Base-by-base conservation (phyloP, 1,140 invertebrate species). In the Oryzaephilus surinamensis region DNA sequence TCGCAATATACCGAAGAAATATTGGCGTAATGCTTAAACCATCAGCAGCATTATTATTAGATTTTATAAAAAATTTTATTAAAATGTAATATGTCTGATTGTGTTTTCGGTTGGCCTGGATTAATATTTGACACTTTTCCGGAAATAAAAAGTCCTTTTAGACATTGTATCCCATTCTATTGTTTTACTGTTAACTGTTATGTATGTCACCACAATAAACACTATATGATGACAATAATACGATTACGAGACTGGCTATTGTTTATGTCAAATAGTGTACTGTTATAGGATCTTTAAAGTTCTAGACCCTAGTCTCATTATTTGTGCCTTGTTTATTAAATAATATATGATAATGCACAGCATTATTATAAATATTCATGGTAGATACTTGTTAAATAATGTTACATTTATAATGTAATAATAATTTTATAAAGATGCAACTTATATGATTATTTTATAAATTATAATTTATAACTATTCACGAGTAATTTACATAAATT, bases 191-290 rank as follows among this genome's bases (percentile, higher is more conserved):
- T 41, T 29, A 28, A n/a, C n/a, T n/a, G n/a, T n/a, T n/a, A 41
- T 19, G 39, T 41, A 31, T 41, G 39, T 26, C 39, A 42, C 40
- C 36, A 34, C 38, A 30, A 24, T 24, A 24, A n/a, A n/a, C n/a
- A n/a, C n/a, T n/a, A n/a, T 23, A 46, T 38, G 40, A 48, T 45
- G 37, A 43, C 34, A 33, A 36, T 28, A 37, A 23, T 36, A 23
- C 16, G 37, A 27, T 38, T 38, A 43, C 34, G 41, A 30, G 36
- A 38, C 20, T 24, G 23, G 10, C 23, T n/a, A n/a, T n/a, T n/a
- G n/a, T n/a, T n/a, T n/a, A n/a, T n/a, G n/a, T n/a, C n/a, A n/a
- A n/a, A n/a, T n/a, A n/a, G n/a, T n/a, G n/a, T n/a, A n/a, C n/a
- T n/a, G n/a, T n/a, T n/a, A n/a, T n/a, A n/a, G n/a, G n/a, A n/a